Percentiles rank a stretch among this genome's conserved stretches.
phyloP scores from a whole-genome alignment of 1,140 invertebrate genomes.

The Drosophila mayri region DNA sequence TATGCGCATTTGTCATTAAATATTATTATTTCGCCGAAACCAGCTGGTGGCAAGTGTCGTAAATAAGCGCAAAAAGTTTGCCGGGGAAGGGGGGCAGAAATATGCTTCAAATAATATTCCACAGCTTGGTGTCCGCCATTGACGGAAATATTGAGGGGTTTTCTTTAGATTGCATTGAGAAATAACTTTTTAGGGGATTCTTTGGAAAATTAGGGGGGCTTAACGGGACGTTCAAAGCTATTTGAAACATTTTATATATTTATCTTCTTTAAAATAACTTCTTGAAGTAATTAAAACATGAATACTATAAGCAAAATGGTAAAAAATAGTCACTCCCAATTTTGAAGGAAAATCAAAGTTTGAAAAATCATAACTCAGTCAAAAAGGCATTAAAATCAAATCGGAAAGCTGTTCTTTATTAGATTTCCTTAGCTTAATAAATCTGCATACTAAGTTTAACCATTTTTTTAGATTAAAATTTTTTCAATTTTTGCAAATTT shows the following conservation, averaged over 20 bases:
- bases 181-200: neutral
- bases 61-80: constrained; percentile 36
- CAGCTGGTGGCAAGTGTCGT: constrained; percentile 57
- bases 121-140: neutral
- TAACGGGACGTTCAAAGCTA: neutral
- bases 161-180: neutral
- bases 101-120: neutral
- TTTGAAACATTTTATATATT: neutral
- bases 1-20: constrained; percentile 76
- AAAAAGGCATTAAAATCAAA: neutral
- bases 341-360: neutral
- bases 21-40: constrained; percentile 58
- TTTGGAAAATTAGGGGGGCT: neutral
- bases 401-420: no score
- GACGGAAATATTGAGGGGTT: neutral
- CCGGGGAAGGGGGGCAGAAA: neutral
- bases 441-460: no score
- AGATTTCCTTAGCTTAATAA: no score
- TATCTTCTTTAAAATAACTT: no score
- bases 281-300: no score
- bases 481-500: no score
- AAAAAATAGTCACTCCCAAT: no score
- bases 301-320: no score
- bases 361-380: no score
- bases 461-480: no score